Evolutionary conservation across 2,888 invertebrate species (phyloP).

Genomic region (Pseudococcus jackbeardsleyi): DNA sequence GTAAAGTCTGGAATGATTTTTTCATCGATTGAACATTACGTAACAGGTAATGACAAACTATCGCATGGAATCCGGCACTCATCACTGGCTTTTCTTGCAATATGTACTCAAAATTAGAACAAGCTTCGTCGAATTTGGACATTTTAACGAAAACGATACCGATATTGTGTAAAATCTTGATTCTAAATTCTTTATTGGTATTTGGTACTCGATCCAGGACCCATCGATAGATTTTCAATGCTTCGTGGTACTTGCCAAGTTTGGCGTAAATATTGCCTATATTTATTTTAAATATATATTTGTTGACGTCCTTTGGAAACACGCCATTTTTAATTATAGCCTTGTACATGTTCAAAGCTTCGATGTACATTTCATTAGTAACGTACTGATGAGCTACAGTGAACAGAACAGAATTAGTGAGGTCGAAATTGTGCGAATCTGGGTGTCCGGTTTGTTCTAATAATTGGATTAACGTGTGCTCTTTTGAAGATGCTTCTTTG

Average conservation of each 20-base stretch:
- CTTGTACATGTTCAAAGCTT: conserved; percentile 96
- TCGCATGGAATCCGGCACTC: conserved; percentile 86
- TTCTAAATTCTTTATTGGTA: conserved; percentile 89
- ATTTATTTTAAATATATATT: conserved; percentile 93
- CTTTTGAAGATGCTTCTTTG: conserved; percentile 95
- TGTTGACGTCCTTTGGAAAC: conserved; percentile 81
- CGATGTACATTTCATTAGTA: conserved; percentile 93
- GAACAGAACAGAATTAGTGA: conserved; percentile 95
- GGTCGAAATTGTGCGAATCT: conserved; percentile 93
- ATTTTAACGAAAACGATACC: conserved; percentile 94
- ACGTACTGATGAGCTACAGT: conserved; percentile 96
- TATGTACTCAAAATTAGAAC: conserved; percentile 96
- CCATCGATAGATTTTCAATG: conserved; percentile 98
- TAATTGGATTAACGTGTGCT: conserved; percentile 88
- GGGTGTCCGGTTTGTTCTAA: conserved; percentile 92
- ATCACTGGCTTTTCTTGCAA: conserved; percentile 96
- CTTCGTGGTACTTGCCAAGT: conserved; percentile 93
- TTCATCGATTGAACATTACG: conserved; percentile 95
- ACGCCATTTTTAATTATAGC: conserved; percentile 93
- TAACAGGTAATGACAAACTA: conserved; percentile 89
- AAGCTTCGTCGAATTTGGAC: conserved; percentile 96
- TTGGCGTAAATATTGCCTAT: conserved; percentile 98
- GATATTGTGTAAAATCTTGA: conserved; percentile 98
- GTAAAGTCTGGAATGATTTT: conserved; percentile 88
- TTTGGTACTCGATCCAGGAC: conserved; percentile 96